Evolutionary conservation across 1,140 invertebrate species (phyloP), one percentile per base, ranked within the genome.

Genomic region (Aphelinus certus): DNA sequence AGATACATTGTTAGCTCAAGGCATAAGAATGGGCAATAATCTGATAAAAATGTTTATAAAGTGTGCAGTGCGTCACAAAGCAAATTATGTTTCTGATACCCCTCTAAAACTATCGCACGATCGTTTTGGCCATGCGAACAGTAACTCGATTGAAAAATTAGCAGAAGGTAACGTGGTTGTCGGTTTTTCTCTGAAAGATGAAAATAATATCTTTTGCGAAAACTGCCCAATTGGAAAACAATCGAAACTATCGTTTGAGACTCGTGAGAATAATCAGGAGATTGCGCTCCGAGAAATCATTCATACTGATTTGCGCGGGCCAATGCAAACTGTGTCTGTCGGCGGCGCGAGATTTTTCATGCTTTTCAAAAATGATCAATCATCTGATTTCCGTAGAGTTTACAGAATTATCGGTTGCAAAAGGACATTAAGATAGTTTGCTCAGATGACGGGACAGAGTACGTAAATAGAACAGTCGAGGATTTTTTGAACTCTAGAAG

Each of bases 341-440:
- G 79, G 80, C 46, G 83, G 82, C 47, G 77, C 83, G 7, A 82
- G 73, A 72, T 88, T 86, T 80, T 85, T 84, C 74, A 56, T 86
- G 9, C 79, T 82, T 3, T 84, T 87, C 10, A 82, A 80, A 71
- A 26, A 26, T 26, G 83, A 87, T 76, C 82, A 86, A 75, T 83
- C 78, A 69, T 80, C 80, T n/a, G 61, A 82, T 73, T 79, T 75
- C 68, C 77, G 81, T 61, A 77, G 75, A 79, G 82, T 86, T 76
- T 84, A 83, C 80, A 26, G 26, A 26, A 81, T 88, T 79, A 72
- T 88, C 9, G 86, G 86, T 77, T 73, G 79, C 65, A 88, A 88
- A 80, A 77, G 26, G 26, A 75, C 7, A 65, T 75, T 5, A 70
- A 75, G 61, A 49, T 75, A 64, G 48, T 71, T 43, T 26, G 60